Percentiles rank a stretch among this genome's conserved stretches.
Conservation (phyloP, 2,113 vertebrate species). For the Barnardius zonarius region DNA sequence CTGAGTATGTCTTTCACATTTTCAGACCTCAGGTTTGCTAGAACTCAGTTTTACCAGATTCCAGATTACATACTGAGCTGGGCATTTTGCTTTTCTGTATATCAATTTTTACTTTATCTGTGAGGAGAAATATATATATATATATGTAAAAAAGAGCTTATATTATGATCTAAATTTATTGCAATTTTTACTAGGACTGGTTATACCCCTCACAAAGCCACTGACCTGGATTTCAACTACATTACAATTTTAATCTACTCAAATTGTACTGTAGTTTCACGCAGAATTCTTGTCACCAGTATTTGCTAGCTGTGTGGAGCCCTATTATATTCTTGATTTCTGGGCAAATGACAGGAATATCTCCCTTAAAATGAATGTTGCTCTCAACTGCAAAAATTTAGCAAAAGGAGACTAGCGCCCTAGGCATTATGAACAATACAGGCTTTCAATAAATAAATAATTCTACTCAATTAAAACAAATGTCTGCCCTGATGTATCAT, state of each 20-base stretch:
- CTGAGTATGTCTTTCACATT: neutral
- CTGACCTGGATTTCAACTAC: neutral
- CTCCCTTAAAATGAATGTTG: neutral
- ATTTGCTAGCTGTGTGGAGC: neutral
- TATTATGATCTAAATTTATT: neutral
- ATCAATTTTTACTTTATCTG: neutral
- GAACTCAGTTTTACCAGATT: neutral
- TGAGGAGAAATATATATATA: neutral
- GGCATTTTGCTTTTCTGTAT: neutral
- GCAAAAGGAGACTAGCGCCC: neutral
- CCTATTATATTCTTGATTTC: neutral
- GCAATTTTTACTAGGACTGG: neutral
- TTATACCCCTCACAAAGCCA: neutral
- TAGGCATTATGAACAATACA: constrained; percentile 20
- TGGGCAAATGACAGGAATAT: neutral
- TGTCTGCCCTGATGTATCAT: neutral
- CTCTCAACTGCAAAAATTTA: neutral
- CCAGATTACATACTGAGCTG: neutral
- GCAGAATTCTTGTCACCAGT: neutral
- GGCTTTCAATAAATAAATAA: constrained; percentile 51
- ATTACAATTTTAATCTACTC: neutral
- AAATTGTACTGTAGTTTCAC: neutral
- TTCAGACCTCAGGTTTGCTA: neutral
- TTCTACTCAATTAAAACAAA: constrained; percentile 39
- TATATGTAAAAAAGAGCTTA: neutral